Evolutionary conservation across 2,888 invertebrate species (phyloP), one percentile per base, ranked within the genome.

Genomic region (Bedellia somnulentella): DNA sequence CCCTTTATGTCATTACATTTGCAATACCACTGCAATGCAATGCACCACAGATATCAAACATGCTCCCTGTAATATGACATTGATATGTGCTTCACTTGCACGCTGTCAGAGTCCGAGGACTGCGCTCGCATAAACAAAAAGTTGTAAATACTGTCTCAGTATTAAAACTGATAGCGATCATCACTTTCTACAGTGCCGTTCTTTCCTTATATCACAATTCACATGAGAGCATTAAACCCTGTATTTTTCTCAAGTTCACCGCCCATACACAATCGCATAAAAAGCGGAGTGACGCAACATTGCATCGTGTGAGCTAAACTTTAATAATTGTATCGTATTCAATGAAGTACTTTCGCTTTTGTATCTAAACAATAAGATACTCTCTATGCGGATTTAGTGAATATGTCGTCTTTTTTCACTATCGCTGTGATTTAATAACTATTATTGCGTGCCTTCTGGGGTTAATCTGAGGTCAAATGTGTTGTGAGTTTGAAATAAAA

Each of bases 301-400:
- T 39, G 43, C 42, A 41, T 38, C 44, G 40, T 58, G 68, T 67
- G 73, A 25, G 25, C 25, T 25, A 30, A 71, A 71, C 68, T 13
- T 18, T 66, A 52, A 57, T 64, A 68, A 71, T 73, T 73, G 70
- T 62, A 66, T 63, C 64, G 60, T 59, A 57, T 55, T 44, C 52
- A 55, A 59, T 61, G 62, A 63, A 58, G 58, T 61, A 68, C 75
- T 73, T 73, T 73, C 73, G 66, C 75, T 71, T 71, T 73, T 71
- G 67, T 71, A 47, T 55, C 57, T 40, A 51, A 61, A 71, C 73
- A 73, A 71, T 73, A 63, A 47, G 43, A 46, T 44, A 50, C 59
- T 56, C 57, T 60, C 57, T 53, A 57, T 56, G 18, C 30, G 33
- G 35, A 34, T 37, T 33, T 31, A 34, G 26, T 31, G 31, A 29